Percentiles rank a stretch among this genome's conserved stretches.
These are phyloP conservation scores for Chorisops tibialis DNA, from an alignment of 2,888 invertebrate genomes.

Conservation along the genomic window DNA sequence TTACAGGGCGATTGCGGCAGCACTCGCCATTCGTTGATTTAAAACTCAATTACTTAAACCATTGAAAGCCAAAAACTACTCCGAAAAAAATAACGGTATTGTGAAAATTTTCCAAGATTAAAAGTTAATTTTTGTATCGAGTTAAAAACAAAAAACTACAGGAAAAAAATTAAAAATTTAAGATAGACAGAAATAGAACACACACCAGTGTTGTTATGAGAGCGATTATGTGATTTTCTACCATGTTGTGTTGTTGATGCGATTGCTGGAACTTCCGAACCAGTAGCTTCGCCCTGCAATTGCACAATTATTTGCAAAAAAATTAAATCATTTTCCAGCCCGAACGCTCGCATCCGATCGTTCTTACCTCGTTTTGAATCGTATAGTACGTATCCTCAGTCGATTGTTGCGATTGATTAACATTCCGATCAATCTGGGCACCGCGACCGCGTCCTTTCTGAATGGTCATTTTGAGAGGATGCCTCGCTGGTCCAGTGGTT, in stretches of 20 bases:
- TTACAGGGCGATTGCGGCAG: too few relatives aligned
- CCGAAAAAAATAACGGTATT: too few relatives aligned
- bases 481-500: conserved; percentile 49
- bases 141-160: conserved; percentile 1
- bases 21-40: too few relatives aligned
- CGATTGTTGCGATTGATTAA: conserved; percentile 39
- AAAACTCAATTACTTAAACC: too few relatives aligned
- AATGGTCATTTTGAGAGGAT: conserved; percentile 74
- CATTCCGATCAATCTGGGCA: conserved; percentile 50
- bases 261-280: too few relatives aligned
- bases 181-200: conserved; percentile 41
- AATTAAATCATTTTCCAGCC: neutral
- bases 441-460: conserved; percentile 64
- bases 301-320: conserved; percentile 37
- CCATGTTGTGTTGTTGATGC: conserved; percentile 54
- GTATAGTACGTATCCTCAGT: conserved; percentile 61
- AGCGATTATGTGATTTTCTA: conserved; percentile 73
- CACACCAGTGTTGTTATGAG: conserved; percentile 67
- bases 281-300: conserved; percentile 56
- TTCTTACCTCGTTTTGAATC: conserved; percentile 65
- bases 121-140: neutral
- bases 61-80: too few relatives aligned
- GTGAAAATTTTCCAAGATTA: neutral
- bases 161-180: conserved; percentile 12
- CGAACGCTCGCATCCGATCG: conserved; percentile 10